phyloP scores from a whole-genome alignment of 2,888 invertebrate species.

The Hybos culiciformis region DNA sequence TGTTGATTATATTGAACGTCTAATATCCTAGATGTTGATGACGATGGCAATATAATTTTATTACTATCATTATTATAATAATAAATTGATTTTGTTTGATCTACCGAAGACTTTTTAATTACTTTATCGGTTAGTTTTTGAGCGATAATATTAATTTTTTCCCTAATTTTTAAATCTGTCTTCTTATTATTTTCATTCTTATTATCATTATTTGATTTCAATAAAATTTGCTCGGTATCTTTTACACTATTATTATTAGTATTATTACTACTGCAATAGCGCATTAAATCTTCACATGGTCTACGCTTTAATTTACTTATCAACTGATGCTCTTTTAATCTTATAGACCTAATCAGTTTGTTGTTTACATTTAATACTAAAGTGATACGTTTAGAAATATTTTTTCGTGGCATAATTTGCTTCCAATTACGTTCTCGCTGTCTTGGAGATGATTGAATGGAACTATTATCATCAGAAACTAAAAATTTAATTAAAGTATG shows the following conservation, averaged over 20 bases:
- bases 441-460: slow-evolving; percentile 82
- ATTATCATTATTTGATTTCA: background rate
- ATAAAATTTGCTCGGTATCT: background rate
- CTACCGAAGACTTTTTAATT: slow-evolving; percentile 24
- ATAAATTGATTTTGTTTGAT: slow-evolving; percentile 24
- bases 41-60: slow-evolving; percentile 19
- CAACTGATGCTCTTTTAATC: slow-evolving; percentile 20
- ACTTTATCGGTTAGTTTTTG: slow-evolving; percentile 33
- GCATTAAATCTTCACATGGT: slow-evolving; percentile 54
- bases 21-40: slow-evolving; percentile 22
- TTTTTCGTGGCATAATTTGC: slow-evolving; percentile 60
- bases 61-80: slow-evolving; percentile 18
- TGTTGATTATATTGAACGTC: slow-evolving; percentile 27
- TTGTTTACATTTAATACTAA: slow-evolving; percentile 43
- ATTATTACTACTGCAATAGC: no score
- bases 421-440: slow-evolving; percentile 85
- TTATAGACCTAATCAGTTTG: no score
- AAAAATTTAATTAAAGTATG: no score
- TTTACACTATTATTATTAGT: slow-evolving; percentile 9
- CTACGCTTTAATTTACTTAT: slow-evolving; percentile 43
- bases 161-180: background rate
- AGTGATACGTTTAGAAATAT: slow-evolving; percentile 58
- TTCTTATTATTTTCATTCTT: background rate
- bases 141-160: slow-evolving; percentile 30
- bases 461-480: slow-evolving; percentile 81